These are phyloP conservation scores for Pantelozetes paolii DNA, from an alignment of 2,888 invertebrate genomes.

Conservation along the genomic window DNA sequence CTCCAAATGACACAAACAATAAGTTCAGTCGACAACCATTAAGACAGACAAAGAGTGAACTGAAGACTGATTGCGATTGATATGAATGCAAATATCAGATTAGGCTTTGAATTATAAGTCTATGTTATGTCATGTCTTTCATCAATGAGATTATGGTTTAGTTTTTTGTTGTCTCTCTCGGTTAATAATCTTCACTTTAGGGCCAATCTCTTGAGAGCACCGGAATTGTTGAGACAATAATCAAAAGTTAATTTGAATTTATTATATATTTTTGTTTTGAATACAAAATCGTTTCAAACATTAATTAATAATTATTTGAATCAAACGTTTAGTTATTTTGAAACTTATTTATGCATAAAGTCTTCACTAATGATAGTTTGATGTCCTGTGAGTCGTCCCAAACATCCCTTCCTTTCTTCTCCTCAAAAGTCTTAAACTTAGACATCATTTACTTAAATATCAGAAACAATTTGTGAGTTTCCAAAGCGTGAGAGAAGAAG, in stretches of 20 bases:
- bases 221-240: neutral
- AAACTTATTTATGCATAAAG: neutral
- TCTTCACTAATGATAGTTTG: neutral
- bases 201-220: neutral
- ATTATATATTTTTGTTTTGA: neutral
- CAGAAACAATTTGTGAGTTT: neutral
- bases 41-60: neutral
- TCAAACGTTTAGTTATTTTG: neutral
- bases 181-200: neutral
- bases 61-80: neutral
- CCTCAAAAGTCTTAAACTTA: neutral
- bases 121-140: neutral
- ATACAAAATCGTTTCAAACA: neutral
- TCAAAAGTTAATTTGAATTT: neutral
- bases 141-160: neutral
- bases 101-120: neutral
- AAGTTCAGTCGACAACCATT: neutral
- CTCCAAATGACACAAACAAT: neutral
- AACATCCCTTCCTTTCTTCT: neutral
- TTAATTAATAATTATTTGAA: neutral
- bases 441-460: neutral
- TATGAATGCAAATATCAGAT: neutral
- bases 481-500: neutral
- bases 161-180: neutral
- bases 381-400: neutral